A percentile compares a stretch with the other conserved stretches of the same genome.
These are phyloP conservation scores for Trematomus loennbergii DNA, from an alignment of 2,113 vertebrate genomes.

Conservation along the genomic window DNA sequence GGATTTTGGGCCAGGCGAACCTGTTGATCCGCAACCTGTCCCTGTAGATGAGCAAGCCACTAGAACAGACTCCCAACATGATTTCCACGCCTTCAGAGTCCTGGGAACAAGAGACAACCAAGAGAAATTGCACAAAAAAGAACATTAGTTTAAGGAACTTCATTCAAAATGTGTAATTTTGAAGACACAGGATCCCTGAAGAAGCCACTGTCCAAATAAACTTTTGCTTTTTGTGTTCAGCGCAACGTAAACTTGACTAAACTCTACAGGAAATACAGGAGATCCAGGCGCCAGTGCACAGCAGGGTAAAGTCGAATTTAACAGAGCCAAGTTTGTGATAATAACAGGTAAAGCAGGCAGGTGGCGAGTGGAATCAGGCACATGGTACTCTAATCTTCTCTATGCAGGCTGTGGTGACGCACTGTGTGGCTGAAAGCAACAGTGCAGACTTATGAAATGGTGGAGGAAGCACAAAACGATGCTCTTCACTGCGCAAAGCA, in stretches of 20 bases:
- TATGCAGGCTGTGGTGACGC: conserved; percentile 49
- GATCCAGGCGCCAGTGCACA: conserved; percentile 54
- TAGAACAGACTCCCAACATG: conserved; percentile 97
- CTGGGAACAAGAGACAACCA: conserved; percentile 78
- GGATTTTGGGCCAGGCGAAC: conserved; percentile 98
- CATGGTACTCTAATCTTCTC: conserved; percentile 46
- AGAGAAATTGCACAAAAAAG: neutral
- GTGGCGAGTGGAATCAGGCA: conserved; percentile 70
- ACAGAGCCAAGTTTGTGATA: conserved; percentile 32
- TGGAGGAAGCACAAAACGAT: conserved; percentile 55
- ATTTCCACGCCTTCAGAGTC: conserved; percentile 99
- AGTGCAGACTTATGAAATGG: conserved; percentile 55
- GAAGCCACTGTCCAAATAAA: neutral
- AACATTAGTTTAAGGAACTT: neutral
- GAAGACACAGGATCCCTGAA: neutral
- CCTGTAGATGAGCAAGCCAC: conserved; percentile 95
- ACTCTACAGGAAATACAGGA: conserved; percentile 25
- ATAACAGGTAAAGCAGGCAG: conserved; percentile 73
- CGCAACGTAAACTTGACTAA: conserved; percentile 22
- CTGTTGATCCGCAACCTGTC: conserved; percentile 96
- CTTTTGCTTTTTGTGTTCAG: neutral
- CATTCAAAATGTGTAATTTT: neutral
- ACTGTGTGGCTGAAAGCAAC: conserved; percentile 39
- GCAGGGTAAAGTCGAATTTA: conserved; percentile 43
- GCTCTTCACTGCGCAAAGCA: conserved; percentile 68